Evolutionary conservation across 1,140 invertebrate species (phyloP).

Genomic region (Choristoneura fumiferana): DNA sequence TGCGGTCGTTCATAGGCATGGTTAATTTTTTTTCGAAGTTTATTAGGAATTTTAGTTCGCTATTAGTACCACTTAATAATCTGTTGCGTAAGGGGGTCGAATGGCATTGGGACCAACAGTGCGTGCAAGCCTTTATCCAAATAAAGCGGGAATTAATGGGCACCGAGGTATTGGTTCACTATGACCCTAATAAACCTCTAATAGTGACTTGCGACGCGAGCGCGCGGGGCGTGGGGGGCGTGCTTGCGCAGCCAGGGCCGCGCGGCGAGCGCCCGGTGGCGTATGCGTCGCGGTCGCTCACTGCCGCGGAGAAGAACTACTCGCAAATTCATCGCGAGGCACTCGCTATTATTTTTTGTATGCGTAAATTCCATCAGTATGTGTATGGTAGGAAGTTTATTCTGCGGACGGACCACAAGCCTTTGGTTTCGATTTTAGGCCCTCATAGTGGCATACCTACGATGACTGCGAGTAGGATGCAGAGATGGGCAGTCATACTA

Average conservation of each 20-base stretch:
- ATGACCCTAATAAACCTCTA: background rate
- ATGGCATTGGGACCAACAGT: background rate
- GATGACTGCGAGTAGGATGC: background rate
- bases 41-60: background rate
- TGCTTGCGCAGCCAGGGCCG: conserved; percentile 24
- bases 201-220: conserved; percentile 34
- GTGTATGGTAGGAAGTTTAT: background rate
- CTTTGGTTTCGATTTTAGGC: background rate
- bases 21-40: background rate
- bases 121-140: background rate
- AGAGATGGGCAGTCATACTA: background rate
- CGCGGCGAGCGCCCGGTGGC: conserved; percentile 29
- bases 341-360: background rate
- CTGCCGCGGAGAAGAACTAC: conserved; percentile 36
- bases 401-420: background rate
- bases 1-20: background rate
- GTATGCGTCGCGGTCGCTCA: conserved; percentile 35
- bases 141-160: background rate
- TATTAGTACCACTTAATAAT: background rate
- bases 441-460: background rate
- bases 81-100: background rate
- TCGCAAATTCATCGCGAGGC: conserved; percentile 33
- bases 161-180: background rate
- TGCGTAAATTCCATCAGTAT: background rate
- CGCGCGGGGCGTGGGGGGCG: conserved; percentile 25